phyloP scores from a whole-genome alignment of 2,797 vertebrate species.

The Cacajao melanocephalus region DNA sequence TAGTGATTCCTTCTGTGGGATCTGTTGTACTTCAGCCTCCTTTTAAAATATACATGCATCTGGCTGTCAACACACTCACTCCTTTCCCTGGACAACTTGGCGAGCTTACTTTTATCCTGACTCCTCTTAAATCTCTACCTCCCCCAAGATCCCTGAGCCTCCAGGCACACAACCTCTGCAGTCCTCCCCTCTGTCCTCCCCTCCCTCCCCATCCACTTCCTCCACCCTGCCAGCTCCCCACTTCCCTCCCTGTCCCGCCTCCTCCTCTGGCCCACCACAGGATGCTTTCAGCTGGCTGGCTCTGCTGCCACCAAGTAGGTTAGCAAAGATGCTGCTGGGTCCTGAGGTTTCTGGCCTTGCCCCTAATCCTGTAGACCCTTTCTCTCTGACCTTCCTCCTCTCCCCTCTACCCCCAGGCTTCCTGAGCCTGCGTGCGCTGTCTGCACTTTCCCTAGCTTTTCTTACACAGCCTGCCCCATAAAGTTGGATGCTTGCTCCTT shows the following conservation, averaged over 20 bases:
- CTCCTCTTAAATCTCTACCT: neutral
- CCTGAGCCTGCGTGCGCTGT: neutral
- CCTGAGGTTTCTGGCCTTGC: neutral
- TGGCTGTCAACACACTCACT: neutral
- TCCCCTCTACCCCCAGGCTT: neutral
- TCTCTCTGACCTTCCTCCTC: neutral
- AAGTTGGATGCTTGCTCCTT: neutral
- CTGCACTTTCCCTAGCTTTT: neutral
- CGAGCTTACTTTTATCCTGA: neutral
- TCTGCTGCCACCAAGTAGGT: neutral
- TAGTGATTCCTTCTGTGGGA: neutral
- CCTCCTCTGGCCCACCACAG: rapidly evolving
- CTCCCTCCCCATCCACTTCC: neutral
- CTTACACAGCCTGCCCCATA: too few species aligned
- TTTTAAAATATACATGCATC: neutral
- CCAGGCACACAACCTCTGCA: neutral
- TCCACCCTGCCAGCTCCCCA: rapidly evolving
- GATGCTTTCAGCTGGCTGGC: neutral
- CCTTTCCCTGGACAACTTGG: neutral
- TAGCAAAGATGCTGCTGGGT: neutral
- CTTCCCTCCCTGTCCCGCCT: neutral
- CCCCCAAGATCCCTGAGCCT: neutral
- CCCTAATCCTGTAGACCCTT: neutral
- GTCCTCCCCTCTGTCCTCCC: rapidly evolving
- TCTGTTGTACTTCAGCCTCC: neutral